phyloP scores from a whole-genome alignment of 1,140 invertebrate genomes.

The Popillia japonica region DNA sequence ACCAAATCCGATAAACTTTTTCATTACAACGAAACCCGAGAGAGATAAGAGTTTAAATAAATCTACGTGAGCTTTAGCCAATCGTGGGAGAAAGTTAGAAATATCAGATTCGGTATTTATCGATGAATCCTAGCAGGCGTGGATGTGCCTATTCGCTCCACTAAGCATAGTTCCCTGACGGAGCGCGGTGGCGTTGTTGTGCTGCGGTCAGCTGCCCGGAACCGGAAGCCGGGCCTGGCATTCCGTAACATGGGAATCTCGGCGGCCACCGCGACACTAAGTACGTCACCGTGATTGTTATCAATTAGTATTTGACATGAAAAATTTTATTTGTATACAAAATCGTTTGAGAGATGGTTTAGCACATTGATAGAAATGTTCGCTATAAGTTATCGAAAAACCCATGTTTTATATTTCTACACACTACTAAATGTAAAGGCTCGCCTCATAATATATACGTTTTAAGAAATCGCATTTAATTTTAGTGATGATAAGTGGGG shows the following conservation, averaged over 20 bases:
- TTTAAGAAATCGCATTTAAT: too few species aligned
- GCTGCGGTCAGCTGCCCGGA: conserved; percentile 57
- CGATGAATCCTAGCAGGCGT: conserved; percentile 42
- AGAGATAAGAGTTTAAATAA: conserved; percentile 11
- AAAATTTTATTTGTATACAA: not conserved
- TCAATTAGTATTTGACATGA: conserved; percentile 22
- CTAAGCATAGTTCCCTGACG: conserved; percentile 55
- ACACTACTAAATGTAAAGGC: too few species aligned
- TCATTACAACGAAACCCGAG: not conserved
- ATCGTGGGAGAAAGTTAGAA: conserved; percentile 31
- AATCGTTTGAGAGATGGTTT: too few species aligned
- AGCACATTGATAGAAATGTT: too few species aligned
- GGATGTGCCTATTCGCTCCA: conserved; percentile 53
- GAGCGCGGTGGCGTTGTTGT: conserved; percentile 45
- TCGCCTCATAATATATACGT: too few species aligned
- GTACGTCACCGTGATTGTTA: conserved; percentile 15
- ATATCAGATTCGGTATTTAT: conserved; percentile 36
- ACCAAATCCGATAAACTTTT: not conserved
- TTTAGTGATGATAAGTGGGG: too few species aligned
- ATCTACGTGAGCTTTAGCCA: not conserved
- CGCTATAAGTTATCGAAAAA: too few species aligned
- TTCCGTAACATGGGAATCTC: conserved; percentile 53
- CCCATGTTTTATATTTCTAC: too few species aligned
- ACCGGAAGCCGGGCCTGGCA: conserved; percentile 55
- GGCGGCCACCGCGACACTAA: conserved; percentile 15